phyloP scores from a whole-genome alignment of 2,797 vertebrate genomes.

The Leucoraja ocellata region DNA sequence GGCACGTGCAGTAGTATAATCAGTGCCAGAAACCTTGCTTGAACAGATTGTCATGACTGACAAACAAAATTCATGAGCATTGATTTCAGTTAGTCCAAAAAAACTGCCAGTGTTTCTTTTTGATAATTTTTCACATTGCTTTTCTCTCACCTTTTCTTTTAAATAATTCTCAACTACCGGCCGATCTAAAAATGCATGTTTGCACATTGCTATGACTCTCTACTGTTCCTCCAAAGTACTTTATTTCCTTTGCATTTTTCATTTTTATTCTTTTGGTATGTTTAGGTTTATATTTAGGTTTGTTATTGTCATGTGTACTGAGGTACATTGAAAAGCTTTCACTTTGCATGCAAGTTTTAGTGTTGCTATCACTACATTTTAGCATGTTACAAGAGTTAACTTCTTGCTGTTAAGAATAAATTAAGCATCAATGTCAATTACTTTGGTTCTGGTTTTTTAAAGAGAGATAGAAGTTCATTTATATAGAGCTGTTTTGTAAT shows the following conservation, averaged over 20 bases:
- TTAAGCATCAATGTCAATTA: background rate
- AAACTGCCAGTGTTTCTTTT: background rate
- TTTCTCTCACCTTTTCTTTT: background rate
- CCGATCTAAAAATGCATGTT: background rate
- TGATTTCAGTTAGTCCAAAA: background rate
- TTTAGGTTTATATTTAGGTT: no score
- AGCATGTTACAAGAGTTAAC: no score
- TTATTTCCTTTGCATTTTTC: no score
- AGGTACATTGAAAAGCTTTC: no score
- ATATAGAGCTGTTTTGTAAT: background rate
- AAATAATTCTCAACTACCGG: background rate
- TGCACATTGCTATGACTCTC: background rate
- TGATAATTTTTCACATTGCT: background rate
- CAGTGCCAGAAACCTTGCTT: constrained; percentile 23
- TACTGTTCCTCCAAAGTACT: background rate
- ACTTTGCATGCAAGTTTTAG: no score
- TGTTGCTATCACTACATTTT: no score
- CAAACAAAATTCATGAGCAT: constrained; percentile 33
- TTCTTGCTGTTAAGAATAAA: background rate
- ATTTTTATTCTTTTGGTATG: no score
- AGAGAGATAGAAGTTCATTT: background rate
- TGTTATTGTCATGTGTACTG: no score
- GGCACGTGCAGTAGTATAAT: constrained; percentile 26
- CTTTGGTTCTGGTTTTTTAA: background rate
- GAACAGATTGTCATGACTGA: constrained; percentile 23